These are phyloP conservation scores for Caenorhabditis inopinata DNA, from an alignment of 1,140 invertebrate genomes.

Conservation along the genomic window DNA sequence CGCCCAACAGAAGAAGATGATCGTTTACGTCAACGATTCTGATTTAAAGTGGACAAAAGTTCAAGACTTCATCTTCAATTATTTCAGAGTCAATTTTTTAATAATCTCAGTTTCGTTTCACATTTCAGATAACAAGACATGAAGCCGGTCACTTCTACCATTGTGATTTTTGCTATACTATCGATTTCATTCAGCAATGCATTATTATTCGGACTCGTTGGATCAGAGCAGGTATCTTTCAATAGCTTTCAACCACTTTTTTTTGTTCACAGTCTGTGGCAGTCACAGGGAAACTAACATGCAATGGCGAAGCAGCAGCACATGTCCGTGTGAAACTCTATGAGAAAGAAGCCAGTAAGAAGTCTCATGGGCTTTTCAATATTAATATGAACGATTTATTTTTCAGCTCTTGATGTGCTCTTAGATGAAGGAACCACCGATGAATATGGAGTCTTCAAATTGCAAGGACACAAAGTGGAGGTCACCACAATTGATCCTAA, in stretches of 20 bases:
- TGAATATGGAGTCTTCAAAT: slow-evolving; percentile 54
- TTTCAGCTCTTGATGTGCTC: slow-evolving; percentile 58
- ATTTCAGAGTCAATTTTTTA: not conserved
- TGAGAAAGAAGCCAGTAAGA: slow-evolving; percentile 51
- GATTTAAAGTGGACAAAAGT: slow-evolving; percentile 27
- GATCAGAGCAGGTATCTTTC: slow-evolving; percentile 23
- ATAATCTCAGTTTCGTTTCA: too few relatives aligned
- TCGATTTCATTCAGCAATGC: not conserved
- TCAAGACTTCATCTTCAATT: not conserved
- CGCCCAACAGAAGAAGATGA: not conserved
- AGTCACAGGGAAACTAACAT: slow-evolving; percentile 55
- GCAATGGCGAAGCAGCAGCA: slow-evolving; percentile 54
- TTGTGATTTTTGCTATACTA: not conserved
- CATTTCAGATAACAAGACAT: not conserved
- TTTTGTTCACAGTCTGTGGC: slow-evolving; percentile 49
- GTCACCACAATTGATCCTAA: slow-evolving; percentile 60
- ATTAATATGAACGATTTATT: not conserved
- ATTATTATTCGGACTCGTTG: slow-evolving; percentile 32
- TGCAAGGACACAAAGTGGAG: slow-evolving; percentile 60
- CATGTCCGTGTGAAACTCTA: slow-evolving; percentile 58
- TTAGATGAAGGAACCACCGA: slow-evolving; percentile 59
- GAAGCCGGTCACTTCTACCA: not conserved
- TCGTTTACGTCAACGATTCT: not conserved
- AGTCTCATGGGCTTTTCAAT: not conserved
- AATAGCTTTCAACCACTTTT: not conserved